phyloP scores from a whole-genome alignment of 2,113 vertebrate genomes.

The Alligator mississippiensis region DNA sequence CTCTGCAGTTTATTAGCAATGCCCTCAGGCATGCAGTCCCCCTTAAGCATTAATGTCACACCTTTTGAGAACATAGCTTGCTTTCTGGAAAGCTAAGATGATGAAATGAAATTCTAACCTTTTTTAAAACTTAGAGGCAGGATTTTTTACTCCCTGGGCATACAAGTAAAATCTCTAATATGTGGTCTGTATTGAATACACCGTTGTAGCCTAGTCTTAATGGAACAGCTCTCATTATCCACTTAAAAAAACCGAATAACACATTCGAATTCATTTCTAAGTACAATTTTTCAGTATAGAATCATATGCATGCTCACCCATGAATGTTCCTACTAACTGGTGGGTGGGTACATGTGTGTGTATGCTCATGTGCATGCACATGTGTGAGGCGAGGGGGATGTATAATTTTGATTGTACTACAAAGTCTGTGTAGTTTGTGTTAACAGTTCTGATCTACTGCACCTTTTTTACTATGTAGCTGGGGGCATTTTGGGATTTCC shows the following conservation, averaged over 20 bases:
- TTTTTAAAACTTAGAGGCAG: neutral
- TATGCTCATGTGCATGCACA: too few species aligned
- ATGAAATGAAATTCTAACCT: neutral
- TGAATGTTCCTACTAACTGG: neutral
- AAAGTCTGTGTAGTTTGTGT: too few species aligned
- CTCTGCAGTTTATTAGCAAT: neutral
- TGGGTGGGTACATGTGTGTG: neutral
- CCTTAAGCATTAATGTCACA: too few species aligned
- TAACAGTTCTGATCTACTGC: too few species aligned
- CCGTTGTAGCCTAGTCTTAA: neutral
- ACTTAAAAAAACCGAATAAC: neutral
- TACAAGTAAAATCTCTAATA: neutral
- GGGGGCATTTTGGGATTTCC: too few species aligned
- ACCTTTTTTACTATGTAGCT: too few species aligned
- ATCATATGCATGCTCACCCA: neutral
- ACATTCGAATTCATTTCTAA: neutral
- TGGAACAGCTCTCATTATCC: neutral
- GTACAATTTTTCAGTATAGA: neutral
- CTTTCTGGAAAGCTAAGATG: neutral
- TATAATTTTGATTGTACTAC: too few species aligned
- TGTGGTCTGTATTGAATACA: neutral
- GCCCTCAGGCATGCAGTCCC: neutral
- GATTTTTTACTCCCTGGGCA: neutral
- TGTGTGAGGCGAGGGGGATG: too few species aligned
- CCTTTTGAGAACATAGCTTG: neutral